These are phyloP conservation scores for Trichacis sp. DNA, from an alignment of 2,888 invertebrate species.

Conservation along the genomic window DNA sequence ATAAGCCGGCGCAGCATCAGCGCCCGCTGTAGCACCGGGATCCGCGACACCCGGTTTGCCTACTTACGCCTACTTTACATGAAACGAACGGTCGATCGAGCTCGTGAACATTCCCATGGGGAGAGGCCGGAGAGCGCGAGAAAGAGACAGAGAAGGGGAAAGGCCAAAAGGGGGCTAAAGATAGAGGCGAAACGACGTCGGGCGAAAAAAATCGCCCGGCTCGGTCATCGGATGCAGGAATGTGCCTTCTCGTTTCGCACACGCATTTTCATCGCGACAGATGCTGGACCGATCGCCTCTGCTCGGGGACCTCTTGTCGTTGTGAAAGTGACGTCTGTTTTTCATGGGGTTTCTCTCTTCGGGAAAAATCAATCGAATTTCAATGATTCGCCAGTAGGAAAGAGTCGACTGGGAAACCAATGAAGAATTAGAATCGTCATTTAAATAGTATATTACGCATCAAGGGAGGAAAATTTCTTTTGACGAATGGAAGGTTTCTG, in stretches of 20 bases:
- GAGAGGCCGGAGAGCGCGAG: constrained; percentile 20
- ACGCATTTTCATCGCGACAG: constrained; percentile 41
- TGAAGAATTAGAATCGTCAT: too few relatives aligned
- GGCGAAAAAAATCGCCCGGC: constrained; percentile 41
- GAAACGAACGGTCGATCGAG: constrained; percentile 54
- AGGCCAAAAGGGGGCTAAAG: constrained; percentile 24
- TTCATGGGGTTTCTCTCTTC: too few relatives aligned
- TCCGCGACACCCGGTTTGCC: constrained; percentile 61
- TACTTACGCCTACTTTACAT: constrained; percentile 62
- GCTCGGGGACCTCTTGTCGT: too few relatives aligned
- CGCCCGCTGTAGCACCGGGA: constrained; percentile 36
- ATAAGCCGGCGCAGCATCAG: constrained; percentile 35
- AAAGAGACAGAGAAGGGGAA: constrained; percentile 17
- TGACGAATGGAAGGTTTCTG: too few relatives aligned
- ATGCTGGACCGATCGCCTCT: constrained; percentile 30
- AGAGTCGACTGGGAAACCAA: too few relatives aligned
- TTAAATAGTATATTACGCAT: too few relatives aligned
- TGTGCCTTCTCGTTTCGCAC: constrained; percentile 39
- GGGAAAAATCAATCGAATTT: too few relatives aligned
- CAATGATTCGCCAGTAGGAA: too few relatives aligned
- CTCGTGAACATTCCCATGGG: constrained; percentile 49
- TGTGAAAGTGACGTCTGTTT: too few relatives aligned
- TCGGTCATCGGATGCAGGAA: constrained; percentile 45
- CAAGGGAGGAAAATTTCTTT: too few relatives aligned
- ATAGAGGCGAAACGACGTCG: constrained; percentile 26